Base-by-base conservation (phyloP, 1,140 invertebrate species). In the Dendroctonus ponderosae region DNA sequence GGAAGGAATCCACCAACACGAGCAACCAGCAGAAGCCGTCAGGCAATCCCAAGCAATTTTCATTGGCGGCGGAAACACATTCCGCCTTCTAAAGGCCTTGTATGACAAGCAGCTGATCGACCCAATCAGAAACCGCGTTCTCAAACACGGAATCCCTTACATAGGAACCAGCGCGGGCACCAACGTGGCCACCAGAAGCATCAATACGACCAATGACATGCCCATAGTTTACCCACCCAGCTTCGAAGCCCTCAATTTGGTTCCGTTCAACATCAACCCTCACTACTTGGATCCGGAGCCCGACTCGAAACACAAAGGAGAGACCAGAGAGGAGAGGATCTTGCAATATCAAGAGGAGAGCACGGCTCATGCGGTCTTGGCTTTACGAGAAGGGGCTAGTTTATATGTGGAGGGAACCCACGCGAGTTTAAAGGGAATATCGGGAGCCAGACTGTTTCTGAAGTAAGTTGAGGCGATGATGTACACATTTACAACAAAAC, bases 261-360 rank as follows among this genome's bases (percentile, higher is more conserved):
- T 94, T 5, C 89, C 90, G 5, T 93, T 93, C 76, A 93, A 94
- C 77, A 92, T 94, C 48, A 94, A 93, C 79, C 89, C 91, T 42
- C 91, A 94, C 78, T 94, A 91, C 76, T 76, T 90, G 69, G 91
- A 93, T 58, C 75, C 84, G 46, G 80, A 86, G 71, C 72, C 80
- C 11, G 82, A 78, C 72, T 84, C 82, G 63, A 87, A 78, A 64
- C 90, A 92, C 77, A 89, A 87, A 80, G 90, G 90, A 39, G 90
- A 91, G 80, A 88, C 84, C 73, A 85, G 90, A 80, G 85, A 91
- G 71, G 81, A 88, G 72, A 82, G 90, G 70, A 87, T 91, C 48
- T 67, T 76, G 56, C 86, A 92, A 78, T 92, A 85, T 79, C 81
- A 87, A 67, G 80, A 85, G 66, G 82, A 86, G 42, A 80, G 83